Base-by-base conservation (phyloP, 2,797 vertebrate genomes). In the Pantherophis alleghaniensis region DNA sequence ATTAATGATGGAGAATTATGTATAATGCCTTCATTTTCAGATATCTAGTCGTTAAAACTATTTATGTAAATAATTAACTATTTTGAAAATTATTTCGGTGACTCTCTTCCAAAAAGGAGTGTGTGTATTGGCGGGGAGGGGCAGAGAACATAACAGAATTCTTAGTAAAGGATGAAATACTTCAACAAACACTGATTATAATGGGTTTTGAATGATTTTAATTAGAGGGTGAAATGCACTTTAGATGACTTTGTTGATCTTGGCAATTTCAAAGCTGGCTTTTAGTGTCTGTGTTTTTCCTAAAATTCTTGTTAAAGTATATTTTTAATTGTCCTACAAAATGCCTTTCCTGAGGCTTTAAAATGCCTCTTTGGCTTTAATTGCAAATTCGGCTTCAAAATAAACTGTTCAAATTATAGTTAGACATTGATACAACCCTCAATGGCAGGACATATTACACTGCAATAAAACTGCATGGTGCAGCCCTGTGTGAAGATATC, bases 191-290 rank as follows among this genome's bases (percentile, higher is more conserved):
- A 83, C 90, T 32, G n/a, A 60, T 91, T 91, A 88, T 88, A 55
- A 51, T 79, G 66, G 66, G n/a, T 59, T 69, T 91, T 88, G 90
- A 83, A 87, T 88, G 66, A 93, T 91, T 93, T 91, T 93, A 93
- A 93, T 93, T 93, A 93, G 86, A 61, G 56, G 79, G 86, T 28
- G 4, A 60, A 83, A 88, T 91, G 47, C 66, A 93, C 90, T 93
- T 93, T 56, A 91, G 90, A 91, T 83, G 87, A 91, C 57, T 93
- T 88, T 93, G 90, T 93, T 91, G 90, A 93, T 93, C 92, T 91
- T 93, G 87, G 55, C 93, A 93, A 22, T 93, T 89, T 91, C 87
- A 91, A 91, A 89, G 87, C 69, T 89, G 74, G 32, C 87, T 89
- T 91, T 93, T 86, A 88, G 87, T 89, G 87, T 47, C 60, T 91